phyloP scores from a whole-genome alignment of 2,113 vertebrate species.

The Arothron firmamentum region DNA sequence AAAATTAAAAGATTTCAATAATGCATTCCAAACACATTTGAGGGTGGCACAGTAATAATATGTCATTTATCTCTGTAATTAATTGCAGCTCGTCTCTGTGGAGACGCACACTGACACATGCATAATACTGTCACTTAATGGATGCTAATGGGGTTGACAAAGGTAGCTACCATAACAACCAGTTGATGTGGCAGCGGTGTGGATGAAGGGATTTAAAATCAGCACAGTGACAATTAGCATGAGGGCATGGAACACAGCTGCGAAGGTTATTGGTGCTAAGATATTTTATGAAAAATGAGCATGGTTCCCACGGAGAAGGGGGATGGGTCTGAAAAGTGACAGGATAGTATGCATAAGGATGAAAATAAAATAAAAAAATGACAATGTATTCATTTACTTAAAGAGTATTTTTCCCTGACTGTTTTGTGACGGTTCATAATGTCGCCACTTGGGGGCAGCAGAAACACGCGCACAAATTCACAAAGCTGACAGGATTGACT shows the following conservation, averaged over 20 bases:
- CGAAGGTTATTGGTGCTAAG: conserved; percentile 33
- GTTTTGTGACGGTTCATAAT: not conserved
- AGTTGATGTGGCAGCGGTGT: conserved; percentile 23
- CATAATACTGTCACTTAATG: conserved; percentile 49
- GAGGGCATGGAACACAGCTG: conserved; percentile 25
- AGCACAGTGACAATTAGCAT: conserved; percentile 39
- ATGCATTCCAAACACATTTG: conserved; percentile 1
- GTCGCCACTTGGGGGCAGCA: not conserved
- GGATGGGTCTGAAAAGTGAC: conserved; percentile 3
- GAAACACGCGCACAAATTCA: not conserved
- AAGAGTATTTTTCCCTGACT: too few species aligned
- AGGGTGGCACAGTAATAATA: conserved; percentile 20
- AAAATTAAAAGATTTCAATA: too few species aligned
- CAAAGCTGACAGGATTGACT: not conserved
- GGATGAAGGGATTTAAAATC: conserved; percentile 40
- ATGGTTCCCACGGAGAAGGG: conserved; percentile 56
- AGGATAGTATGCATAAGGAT: not conserved
- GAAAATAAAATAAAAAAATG: not conserved
- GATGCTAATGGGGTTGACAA: conserved; percentile 40
- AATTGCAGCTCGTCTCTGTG: conserved; percentile 46
- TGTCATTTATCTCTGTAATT: conserved; percentile 32
- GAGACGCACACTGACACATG: conserved; percentile 38
- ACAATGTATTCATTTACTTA: too few species aligned
- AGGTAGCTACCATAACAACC: conserved; percentile 27
- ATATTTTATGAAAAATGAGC: conserved; percentile 25